These are phyloP conservation scores for Agelaius tricolor DNA, from an alignment of 2,113 vertebrate species.

Conservation along the genomic window DNA sequence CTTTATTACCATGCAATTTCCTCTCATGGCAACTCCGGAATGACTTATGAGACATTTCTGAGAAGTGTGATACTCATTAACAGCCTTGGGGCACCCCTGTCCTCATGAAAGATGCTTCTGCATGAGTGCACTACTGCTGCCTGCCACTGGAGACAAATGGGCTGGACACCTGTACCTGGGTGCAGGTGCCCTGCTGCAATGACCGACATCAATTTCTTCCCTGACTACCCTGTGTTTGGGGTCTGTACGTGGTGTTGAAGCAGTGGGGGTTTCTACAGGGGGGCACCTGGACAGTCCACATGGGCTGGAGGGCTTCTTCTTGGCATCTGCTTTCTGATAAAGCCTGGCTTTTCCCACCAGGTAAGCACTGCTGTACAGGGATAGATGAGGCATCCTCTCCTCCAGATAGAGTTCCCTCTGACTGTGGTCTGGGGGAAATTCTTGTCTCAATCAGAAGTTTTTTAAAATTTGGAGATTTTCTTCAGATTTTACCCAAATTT, in stretches of 20 bases:
- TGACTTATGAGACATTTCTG: background rate
- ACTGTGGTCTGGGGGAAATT: background rate
- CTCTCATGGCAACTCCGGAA: background rate
- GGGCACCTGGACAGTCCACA: rapidly evolving
- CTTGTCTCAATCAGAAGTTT: background rate
- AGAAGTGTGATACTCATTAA: background rate
- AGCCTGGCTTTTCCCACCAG: background rate
- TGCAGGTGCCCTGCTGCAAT: background rate
- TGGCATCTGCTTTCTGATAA: background rate
- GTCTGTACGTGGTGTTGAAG: background rate
- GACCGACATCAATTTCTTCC: background rate
- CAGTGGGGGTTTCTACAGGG: background rate
- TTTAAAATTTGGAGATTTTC: background rate
- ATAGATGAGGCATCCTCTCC: background rate
- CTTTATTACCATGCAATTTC: constrained; percentile 1
- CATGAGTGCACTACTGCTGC: background rate
- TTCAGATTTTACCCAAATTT: background rate
- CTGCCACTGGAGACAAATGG: background rate
- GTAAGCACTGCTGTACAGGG: background rate
- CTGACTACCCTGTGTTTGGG: background rate
- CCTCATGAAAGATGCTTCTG: background rate
- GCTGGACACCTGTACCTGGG: background rate
- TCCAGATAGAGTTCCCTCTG: background rate
- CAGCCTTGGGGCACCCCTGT: background rate
- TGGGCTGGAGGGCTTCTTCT: background rate